A percentile compares a stretch with the other conserved stretches of the same genome.
phyloP scores from a whole-genome alignment of 2,888 invertebrate genomes.

The Conus canariensis region DNA sequence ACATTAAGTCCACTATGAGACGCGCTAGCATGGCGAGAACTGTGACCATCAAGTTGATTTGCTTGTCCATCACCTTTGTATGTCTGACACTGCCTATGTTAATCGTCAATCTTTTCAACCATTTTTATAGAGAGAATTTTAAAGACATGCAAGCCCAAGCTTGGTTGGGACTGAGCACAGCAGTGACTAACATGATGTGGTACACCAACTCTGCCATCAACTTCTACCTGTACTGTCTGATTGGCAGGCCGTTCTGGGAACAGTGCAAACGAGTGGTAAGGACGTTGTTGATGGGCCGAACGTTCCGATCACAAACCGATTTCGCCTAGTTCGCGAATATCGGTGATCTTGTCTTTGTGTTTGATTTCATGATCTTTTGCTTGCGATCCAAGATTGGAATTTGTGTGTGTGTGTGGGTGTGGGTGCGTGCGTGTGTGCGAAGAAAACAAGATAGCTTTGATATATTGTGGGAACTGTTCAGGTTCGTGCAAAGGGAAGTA shows the following conservation, averaged over 20 bases:
- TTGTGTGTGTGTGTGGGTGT: too few species aligned
- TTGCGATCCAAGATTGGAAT: too few species aligned
- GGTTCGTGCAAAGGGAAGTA: too few species aligned
- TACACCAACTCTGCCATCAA: conserved; percentile 5
- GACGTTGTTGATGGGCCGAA: too few species aligned
- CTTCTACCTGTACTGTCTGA: conserved; percentile 10
- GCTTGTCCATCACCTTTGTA: background rate
- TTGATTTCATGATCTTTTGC: too few species aligned
- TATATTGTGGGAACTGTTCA: too few species aligned
- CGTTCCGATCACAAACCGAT: too few species aligned
- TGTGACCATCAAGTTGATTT: background rate
- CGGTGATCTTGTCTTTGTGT: too few species aligned
- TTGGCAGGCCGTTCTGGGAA: background rate
- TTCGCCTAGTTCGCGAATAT: too few species aligned
- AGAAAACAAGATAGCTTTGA: too few species aligned
- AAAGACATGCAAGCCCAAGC: background rate
- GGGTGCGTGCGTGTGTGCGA: too few species aligned
- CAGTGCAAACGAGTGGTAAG: conserved; percentile 2
- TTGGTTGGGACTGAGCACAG: background rate
- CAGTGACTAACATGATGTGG: background rate
- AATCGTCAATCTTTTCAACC: background rate
- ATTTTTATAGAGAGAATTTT: background rate
- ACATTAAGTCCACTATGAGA: background rate
- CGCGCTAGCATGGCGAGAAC: background rate
- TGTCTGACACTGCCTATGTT: background rate